These are phyloP conservation scores for Synergus umbraculus DNA, from an alignment of 2,888 invertebrate species.

Conservation along the genomic window DNA sequence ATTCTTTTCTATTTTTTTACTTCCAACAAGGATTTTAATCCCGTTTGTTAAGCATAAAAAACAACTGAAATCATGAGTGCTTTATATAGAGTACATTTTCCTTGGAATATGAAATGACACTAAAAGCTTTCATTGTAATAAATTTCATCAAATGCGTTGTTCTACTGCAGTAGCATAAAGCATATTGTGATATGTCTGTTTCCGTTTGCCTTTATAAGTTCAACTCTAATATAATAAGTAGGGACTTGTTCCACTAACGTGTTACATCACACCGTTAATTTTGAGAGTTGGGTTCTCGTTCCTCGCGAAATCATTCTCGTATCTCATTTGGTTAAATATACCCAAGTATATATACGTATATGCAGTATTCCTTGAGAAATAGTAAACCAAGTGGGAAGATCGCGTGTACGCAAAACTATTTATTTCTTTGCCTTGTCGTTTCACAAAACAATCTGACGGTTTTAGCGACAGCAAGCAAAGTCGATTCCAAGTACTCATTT, in stretches of 20 bases:
- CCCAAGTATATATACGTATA: background rate
- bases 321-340: slow-evolving; percentile 13
- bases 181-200: too few species aligned
- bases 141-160: too few species aligned
- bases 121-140: too few species aligned
- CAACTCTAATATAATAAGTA: background rate
- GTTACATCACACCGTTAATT: slow-evolving; percentile 2
- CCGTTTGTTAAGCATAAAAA: too few species aligned
- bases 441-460: background rate
- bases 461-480: background rate
- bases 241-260: background rate
- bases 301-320: background rate
- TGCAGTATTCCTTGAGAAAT: background rate
- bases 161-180: too few species aligned
- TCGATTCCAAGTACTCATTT: background rate
- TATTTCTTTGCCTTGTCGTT: slow-evolving; percentile 2
- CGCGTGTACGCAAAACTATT: background rate
- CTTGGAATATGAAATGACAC: too few species aligned
- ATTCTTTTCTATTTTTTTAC: too few species aligned
- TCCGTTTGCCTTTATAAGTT: too few species aligned
- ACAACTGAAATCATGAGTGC: too few species aligned
- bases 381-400: slow-evolving; percentile 19
- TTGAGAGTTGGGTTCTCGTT: background rate
- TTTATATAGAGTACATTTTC: too few species aligned
- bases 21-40: too few species aligned